Percentiles rank a stretch among this genome's conserved stretches.
Conservation (phyloP, 2,797 vertebrate genomes). For the Diplodus puntazzo region DNA sequence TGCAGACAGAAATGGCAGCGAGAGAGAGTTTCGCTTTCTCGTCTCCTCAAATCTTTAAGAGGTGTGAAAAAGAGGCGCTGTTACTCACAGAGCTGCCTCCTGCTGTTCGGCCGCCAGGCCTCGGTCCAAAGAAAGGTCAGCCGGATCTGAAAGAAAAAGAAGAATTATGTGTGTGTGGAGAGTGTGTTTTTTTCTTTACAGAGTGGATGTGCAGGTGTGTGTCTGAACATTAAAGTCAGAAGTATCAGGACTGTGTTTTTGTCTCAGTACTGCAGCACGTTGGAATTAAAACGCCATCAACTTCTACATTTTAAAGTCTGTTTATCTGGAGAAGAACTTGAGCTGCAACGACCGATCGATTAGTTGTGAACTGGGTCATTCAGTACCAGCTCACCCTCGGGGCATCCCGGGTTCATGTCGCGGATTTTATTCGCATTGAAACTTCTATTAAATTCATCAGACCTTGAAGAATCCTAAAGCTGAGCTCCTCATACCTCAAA, state of each 20-base stretch:
- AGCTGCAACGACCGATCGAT: no score
- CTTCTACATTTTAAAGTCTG: background rate
- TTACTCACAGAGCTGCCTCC: conserved; percentile 40
- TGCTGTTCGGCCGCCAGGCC: conserved; percentile 20
- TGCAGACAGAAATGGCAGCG: background rate
- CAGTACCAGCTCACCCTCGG: no score
- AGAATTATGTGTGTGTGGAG: background rate
- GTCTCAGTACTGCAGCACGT: background rate
- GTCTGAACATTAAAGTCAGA: background rate
- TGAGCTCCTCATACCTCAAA: no score
- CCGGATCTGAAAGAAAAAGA: background rate
- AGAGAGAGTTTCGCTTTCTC: conserved; percentile 12
- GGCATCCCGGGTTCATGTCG: no score
- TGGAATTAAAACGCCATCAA: background rate
- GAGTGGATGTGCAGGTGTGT: background rate
- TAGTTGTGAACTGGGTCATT: no score
- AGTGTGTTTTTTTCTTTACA: background rate
- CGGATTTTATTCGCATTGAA: no score
- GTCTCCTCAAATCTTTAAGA: conserved; percentile 40
- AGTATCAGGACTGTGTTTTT: background rate
- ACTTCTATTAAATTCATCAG: no score
- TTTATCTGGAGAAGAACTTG: no score
- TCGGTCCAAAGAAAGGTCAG: background rate
- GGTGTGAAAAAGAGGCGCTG: conserved; percentile 43
- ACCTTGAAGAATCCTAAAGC: no score